Percentiles rank a stretch among this genome's conserved stretches.
phyloP scores from a whole-genome alignment of 2,113 vertebrate genomes.

The Sciurus niger region DNA sequence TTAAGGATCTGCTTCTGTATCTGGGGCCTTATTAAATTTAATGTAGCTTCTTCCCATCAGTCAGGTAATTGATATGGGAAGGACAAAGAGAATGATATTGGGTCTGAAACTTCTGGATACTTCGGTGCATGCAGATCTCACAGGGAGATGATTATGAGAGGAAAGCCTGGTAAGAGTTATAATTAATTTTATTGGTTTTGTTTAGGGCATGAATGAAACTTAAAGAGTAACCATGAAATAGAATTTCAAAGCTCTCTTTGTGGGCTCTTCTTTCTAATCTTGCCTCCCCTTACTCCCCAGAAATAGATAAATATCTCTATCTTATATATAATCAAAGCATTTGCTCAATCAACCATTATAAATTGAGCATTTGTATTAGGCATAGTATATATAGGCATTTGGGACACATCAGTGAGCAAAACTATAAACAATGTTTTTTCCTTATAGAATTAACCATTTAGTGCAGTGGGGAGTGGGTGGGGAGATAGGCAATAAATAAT shows the following conservation, averaged over 20 bases:
- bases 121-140: background rate
- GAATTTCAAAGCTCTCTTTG: background rate
- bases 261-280: background rate
- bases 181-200: constrained; percentile 11
- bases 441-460: background rate
- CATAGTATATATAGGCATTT: background rate
- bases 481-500: background rate
- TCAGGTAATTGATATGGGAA: background rate
- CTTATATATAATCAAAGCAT: background rate
- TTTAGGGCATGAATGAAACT: background rate
- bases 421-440: background rate
- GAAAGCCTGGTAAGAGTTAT: background rate
- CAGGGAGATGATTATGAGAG: background rate
- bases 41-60: background rate
- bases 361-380: background rate
- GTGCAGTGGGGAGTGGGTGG: background rate
- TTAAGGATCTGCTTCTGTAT: background rate
- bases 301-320: background rate
- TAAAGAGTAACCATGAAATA: background rate
- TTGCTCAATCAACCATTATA: background rate
- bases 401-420: background rate
- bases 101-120: background rate
- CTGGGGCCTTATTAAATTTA: background rate
- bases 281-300: background rate
- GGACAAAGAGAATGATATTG: background rate